Percentiles rank a stretch among this genome's conserved stretches.
phyloP scores from a whole-genome alignment of 2,797 vertebrate genomes.

The Parambassis ranga region DNA sequence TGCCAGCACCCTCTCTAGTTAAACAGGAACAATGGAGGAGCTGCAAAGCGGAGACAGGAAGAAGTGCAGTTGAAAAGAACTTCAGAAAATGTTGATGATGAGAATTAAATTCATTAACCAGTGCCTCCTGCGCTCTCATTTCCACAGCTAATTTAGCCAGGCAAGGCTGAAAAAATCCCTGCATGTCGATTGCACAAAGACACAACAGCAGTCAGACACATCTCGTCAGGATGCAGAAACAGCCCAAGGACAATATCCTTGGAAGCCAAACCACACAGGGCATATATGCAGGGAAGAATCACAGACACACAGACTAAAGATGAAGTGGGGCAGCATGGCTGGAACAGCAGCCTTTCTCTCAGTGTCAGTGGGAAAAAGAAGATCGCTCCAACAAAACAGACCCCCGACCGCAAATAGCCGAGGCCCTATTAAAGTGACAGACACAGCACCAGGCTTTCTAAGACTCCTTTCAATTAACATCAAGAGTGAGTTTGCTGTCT shows the following conservation, averaged over 20 bases:
- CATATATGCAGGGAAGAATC: not conserved
- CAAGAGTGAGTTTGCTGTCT: not conserved
- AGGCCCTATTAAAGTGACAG: not conserved
- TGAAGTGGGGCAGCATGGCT: not conserved
- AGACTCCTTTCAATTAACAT: not conserved
- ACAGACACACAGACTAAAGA: not conserved
- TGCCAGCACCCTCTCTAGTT: not conserved
- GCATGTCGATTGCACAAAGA: not conserved
- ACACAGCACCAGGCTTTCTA: not conserved
- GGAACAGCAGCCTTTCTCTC: not conserved
- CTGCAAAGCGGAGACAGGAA: not conserved
- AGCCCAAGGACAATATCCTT: not conserved
- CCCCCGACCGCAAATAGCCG: not conserved
- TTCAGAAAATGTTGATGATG: not conserved
- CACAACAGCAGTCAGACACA: not conserved
- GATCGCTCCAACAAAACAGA: not conserved
- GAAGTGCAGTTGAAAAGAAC: constrained; percentile 7
- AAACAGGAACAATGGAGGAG: not conserved
- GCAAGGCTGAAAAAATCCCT: not conserved
- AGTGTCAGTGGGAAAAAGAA: not conserved
- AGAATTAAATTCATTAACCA: constrained; percentile 20
- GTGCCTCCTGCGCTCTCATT: not conserved
- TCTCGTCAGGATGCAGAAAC: constrained; percentile 10
- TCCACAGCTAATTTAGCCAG: not conserved
- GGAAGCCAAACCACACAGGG: not conserved